Evolutionary conservation across 2,797 vertebrate genomes (phyloP).

Genomic region (Cirrhinus molitorella): DNA sequence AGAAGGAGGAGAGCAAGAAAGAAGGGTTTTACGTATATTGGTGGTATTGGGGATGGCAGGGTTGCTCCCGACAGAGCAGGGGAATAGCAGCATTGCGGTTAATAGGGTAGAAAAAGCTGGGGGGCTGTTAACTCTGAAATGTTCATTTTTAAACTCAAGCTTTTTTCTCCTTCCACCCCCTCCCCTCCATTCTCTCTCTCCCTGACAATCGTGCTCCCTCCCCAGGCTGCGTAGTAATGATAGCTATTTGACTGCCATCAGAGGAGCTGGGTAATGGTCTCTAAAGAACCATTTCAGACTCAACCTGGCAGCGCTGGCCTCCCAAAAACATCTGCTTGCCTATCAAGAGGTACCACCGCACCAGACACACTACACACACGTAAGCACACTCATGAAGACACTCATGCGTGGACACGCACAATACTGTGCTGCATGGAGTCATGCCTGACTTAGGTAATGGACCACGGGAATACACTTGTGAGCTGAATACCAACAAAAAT

Average conservation of each 20-base stretch:
- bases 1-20: constrained; percentile 43
- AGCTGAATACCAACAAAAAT: constrained; percentile 76
- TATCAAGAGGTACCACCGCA: constrained; percentile 77
- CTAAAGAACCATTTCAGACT: constrained; percentile 83
- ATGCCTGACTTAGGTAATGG: constrained; percentile 60
- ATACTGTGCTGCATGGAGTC: constrained; percentile 58
- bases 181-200: constrained; percentile 58
- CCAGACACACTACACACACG: constrained; percentile 62
- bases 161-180: constrained; percentile 57
- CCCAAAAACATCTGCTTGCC: constrained; percentile 82
- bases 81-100: constrained; percentile 84
- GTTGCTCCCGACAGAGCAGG: constrained; percentile 77
- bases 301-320: constrained; percentile 80
- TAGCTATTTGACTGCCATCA: constrained; percentile 89
- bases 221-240: constrained; percentile 78
- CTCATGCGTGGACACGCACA: constrained; percentile 58
- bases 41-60: constrained; percentile 67
- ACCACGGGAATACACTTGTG: constrained; percentile 57
- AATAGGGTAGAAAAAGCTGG: constrained; percentile 86
- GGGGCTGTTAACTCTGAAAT: constrained; percentile 84
- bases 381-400: constrained; percentile 46
- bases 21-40: constrained; percentile 50
- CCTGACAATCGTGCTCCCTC: constrained; percentile 70
- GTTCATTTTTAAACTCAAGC: constrained; percentile 80
- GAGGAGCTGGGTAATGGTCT: constrained; percentile 83